Evolutionary conservation across 2,113 vertebrate genomes (phyloP), one percentile per base, ranked within the genome.

Genomic region (Hystrix brachyura): DNA sequence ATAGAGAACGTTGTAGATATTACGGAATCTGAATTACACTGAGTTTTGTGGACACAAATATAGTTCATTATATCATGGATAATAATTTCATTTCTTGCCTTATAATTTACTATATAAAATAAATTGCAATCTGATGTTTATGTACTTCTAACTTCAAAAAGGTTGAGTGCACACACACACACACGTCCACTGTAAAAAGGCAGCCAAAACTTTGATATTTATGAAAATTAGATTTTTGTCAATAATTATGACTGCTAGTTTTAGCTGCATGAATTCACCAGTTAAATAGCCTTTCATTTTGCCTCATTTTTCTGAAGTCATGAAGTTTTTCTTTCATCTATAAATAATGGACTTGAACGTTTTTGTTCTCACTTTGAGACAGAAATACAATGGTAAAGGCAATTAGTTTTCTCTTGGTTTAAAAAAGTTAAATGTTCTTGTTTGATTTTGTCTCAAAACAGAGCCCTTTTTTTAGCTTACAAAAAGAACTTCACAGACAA

Each of bases 221-320:
- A 78, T 59, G 60, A 83, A 65, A 43, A 94, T 91, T 15, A 95
- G 17, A 46, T 79, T 53, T 74, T 95, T 84, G 15, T 94, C n/a
- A 85, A 59, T 91, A 85, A 95, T 86, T 82, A 85, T 78, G 11
- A 76, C 9, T 74, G 4, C 27, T 23, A 32, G 19, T 85, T 74
- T 96, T 21, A 88, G 32, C 48, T 95, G 18, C 23, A 89, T 82
- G 19, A 76, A 82, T 89, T 76, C 53, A 59, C 5, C 5, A 79
- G 23, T 19, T 94, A 79, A 88, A 91, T 69, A 78, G 38, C 3
- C 19, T 96, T 84, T 55, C 18, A 51, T 83, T 78, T 88, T 87
- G 5, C 57, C 76, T 93, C 74, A 57, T 59, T 88, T 69, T 32
- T n/a, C 12, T 80, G 17, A 65, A 92, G 32, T 46, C 32, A 38